phyloP scores from a whole-genome alignment of 2,888 invertebrate genomes.

The Chymomyza procnemis region DNA sequence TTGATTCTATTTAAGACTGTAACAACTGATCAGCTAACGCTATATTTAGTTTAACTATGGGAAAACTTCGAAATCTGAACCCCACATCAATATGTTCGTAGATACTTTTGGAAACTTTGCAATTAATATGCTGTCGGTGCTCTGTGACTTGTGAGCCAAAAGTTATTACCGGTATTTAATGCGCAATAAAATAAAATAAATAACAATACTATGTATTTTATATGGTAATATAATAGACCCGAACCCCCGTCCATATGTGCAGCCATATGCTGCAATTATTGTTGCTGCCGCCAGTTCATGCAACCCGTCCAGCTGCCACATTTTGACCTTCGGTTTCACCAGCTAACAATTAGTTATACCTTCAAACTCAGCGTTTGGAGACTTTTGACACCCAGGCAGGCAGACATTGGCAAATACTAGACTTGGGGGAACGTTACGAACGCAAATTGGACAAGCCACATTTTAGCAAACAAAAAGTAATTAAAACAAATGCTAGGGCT shows the following conservation, averaged over 20 bases:
- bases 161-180: neutral
- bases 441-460: slow-evolving; percentile 52
- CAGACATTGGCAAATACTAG: slow-evolving; percentile 39
- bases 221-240: neutral
- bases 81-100: neutral
- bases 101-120: neutral
- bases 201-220: neutral
- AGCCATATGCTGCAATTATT: neutral
- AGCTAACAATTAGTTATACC: slow-evolving; percentile 27
- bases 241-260: neutral
- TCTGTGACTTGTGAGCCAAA: neutral
- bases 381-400: slow-evolving; percentile 44
- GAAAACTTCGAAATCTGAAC: neutral
- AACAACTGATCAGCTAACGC: too few species aligned
- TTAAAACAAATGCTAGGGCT: neutral
- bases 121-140: neutral
- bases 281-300: neutral
- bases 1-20: too few species aligned
- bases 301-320: slow-evolving; percentile 33
- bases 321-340: slow-evolving; percentile 47
- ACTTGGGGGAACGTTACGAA: slow-evolving; percentile 50
- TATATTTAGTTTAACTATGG: neutral
- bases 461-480: slow-evolving; percentile 43
- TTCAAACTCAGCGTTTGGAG: slow-evolving; percentile 6
- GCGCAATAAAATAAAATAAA: neutral